A percentile compares a stretch with the other conserved stretches of the same genome.
These are phyloP conservation scores for Bombus difficillimus DNA, from an alignment of 1,140 invertebrate species.

Conservation along the genomic window DNA sequence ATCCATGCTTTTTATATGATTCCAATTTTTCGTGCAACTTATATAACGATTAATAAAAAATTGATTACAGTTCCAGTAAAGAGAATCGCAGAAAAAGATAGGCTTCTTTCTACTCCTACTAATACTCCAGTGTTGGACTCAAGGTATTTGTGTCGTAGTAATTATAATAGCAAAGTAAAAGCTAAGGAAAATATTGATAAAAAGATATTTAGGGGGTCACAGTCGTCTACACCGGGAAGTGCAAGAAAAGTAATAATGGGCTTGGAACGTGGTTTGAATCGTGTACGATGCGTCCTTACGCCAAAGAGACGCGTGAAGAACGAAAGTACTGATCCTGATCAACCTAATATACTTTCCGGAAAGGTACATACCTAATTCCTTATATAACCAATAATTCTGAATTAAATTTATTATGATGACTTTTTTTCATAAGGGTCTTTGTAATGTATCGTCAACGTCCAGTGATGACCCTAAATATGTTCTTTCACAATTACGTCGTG, in stretches of 20 bases:
- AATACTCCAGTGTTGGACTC: conserved; percentile 53
- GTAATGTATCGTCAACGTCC: conserved; percentile 89
- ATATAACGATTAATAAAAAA: conserved; percentile 5
- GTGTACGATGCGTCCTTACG: conserved; percentile 88
- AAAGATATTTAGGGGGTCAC: conserved; percentile 62
- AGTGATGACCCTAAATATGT: conserved; percentile 87
- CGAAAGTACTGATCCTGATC: conserved; percentile 68
- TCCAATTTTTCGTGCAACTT: background rate
- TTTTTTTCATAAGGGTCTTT: conserved; percentile 85
- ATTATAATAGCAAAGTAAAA: conserved; percentile 8
- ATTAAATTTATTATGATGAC: conserved; percentile 27
- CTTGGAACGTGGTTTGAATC: conserved; percentile 88
- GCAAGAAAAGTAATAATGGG: conserved; percentile 86
- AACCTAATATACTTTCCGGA: conserved; percentile 79
- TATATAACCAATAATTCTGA: background rate
- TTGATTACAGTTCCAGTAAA: conserved; percentile 73
- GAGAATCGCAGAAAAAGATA: conserved; percentile 66
- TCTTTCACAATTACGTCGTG: conserved; percentile 85
- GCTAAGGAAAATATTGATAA: background rate
- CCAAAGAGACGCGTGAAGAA: conserved; percentile 83
- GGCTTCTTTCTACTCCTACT: conserved; percentile 66
- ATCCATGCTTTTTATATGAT: background rate
- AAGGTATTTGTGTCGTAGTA: conserved; percentile 58
- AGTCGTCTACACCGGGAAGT: conserved; percentile 81
- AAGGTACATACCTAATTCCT: conserved; percentile 74